Conservation (phyloP, 2,113 vertebrate species). For the Pluvialis apricaria region DNA sequence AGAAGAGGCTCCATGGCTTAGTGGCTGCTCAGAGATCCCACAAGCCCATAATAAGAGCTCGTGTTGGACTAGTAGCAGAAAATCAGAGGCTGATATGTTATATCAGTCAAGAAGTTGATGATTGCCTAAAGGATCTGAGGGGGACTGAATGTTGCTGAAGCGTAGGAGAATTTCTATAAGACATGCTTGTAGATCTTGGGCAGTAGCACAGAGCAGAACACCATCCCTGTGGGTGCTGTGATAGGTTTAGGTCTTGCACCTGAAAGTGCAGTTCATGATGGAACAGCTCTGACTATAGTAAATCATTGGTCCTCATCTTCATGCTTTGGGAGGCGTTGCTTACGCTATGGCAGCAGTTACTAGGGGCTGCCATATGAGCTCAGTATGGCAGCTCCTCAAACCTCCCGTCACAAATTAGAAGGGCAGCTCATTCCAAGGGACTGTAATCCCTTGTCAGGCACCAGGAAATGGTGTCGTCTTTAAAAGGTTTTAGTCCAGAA, state of each 20-base stretch:
- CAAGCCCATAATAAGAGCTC: not conserved
- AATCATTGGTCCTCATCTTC: not conserved
- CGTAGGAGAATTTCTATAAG: fast-evolving
- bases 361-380: not conserved
- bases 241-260: not conserved
- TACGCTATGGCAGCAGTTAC: not conserved
- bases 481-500: not conserved
- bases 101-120: not conserved
- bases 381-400: not conserved
- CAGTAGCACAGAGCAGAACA: not conserved
- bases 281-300: not conserved
- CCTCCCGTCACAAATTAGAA: not conserved
- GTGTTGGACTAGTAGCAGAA: not conserved
- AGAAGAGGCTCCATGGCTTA: not conserved
- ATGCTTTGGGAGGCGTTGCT: not conserved
- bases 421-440: not conserved
- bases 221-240: not conserved
- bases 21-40: not conserved
- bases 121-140: not conserved
- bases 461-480: not conserved
- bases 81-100: not conserved
- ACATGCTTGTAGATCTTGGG: not conserved
- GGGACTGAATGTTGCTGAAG: not conserved
- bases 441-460: not conserved
- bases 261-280: not conserved